Conservation (phyloP, 1,140 invertebrate genomes). For the Brachionus asplanchnoidis region DNA sequence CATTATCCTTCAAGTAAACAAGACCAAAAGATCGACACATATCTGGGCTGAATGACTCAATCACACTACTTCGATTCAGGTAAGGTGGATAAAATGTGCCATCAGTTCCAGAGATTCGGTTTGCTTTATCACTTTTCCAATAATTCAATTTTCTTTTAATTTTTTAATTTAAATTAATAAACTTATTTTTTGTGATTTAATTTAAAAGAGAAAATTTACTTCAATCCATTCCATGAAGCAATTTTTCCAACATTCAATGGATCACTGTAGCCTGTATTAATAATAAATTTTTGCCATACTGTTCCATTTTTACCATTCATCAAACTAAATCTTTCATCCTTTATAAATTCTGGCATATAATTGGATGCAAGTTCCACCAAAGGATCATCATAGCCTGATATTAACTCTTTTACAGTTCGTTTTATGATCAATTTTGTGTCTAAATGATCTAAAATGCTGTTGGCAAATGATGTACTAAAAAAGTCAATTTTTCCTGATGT, state of each 20-base stretch:
- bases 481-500: neutral
- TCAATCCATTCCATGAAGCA: neutral
- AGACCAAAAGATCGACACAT: slow-evolving; percentile 32
- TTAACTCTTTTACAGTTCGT: neutral
- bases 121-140: slow-evolving; percentile 13
- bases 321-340: slow-evolving; percentile 18
- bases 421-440: slow-evolving; percentile 11
- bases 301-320: slow-evolving; percentile 32
- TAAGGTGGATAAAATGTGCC: slow-evolving; percentile 34
- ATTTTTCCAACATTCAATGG: neutral
- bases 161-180: neutral
- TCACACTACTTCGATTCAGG: neutral
- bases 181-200: neutral
- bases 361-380: neutral
- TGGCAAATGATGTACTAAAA: neutral
- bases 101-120: slow-evolving; percentile 13
- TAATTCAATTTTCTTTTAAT: neutral
- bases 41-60: neutral
- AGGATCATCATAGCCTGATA: slow-evolving; percentile 30
- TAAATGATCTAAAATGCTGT: neutral
- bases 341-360: slow-evolving; percentile 6
- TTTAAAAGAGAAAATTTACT: neutral
- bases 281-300: slow-evolving; percentile 12
- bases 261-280: neutral
- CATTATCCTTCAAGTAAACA: neutral